These are phyloP conservation scores for Myocastor coypus DNA, from an alignment of 2,113 vertebrate species.

Conservation along the genomic window DNA sequence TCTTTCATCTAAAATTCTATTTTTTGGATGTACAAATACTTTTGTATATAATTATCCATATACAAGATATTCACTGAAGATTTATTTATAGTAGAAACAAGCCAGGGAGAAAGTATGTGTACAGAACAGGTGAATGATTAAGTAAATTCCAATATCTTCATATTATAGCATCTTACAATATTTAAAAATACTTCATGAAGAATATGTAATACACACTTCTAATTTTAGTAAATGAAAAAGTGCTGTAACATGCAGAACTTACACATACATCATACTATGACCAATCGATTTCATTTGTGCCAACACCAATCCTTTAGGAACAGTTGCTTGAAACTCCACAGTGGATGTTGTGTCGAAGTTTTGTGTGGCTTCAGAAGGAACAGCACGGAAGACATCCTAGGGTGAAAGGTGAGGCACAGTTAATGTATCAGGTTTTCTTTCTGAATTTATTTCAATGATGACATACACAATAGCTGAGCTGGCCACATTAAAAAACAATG, in stretches of 20 bases:
- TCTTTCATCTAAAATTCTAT: not conserved
- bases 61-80: not conserved
- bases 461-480: not conserved
- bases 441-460: slow-evolving; percentile 31
- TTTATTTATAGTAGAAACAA: slow-evolving; percentile 39
- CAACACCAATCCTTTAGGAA: not conserved
- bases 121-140: slow-evolving; percentile 10
- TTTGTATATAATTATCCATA: not conserved
- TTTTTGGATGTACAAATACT: not conserved
- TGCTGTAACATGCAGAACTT: not conserved
- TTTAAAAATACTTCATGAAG: slow-evolving; percentile 38
- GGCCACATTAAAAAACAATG: not conserved
- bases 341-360: not conserved
- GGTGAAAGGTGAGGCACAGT: not conserved
- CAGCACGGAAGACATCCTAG: not conserved
- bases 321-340: not conserved
- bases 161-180: not conserved
- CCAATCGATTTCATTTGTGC: not conserved
- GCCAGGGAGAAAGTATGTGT: not conserved
- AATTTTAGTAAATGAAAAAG: slow-evolving; percentile 43
- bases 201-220: not conserved
- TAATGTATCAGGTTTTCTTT: not conserved
- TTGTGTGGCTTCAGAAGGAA: not conserved
- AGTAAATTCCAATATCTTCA: not conserved
- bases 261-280: not conserved